These are phyloP conservation scores for Neuroterus valhalla DNA, from an alignment of 1,140 invertebrate species.

Conservation along the genomic window DNA sequence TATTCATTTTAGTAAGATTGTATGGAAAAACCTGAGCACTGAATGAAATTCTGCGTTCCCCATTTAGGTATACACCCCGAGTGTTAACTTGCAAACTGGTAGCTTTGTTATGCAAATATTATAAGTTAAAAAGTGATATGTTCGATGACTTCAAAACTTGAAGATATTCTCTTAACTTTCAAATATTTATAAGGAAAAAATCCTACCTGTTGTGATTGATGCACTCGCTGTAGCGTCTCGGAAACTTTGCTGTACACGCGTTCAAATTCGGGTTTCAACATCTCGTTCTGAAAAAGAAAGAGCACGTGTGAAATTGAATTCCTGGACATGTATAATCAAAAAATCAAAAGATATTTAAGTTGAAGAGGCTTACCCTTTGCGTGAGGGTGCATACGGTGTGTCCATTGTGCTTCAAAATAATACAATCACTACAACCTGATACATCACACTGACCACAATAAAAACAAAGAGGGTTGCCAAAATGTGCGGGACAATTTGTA, in stretches of 20 bases:
- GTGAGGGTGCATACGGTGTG: conserved; percentile 49
- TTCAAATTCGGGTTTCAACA: conserved; percentile 39
- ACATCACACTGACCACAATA: conserved; percentile 66
- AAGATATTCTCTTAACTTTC: no score
- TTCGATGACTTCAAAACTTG: no score
- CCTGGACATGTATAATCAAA: conserved; percentile 1
- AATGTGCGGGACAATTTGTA: conserved; percentile 48
- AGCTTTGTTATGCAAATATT: no score
- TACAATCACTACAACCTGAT: conserved; percentile 65
- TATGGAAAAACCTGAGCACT: no score
- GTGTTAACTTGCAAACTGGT: no score
- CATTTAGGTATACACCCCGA: no score
- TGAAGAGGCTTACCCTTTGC: conserved; percentile 52
- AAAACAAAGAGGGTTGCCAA: conserved; percentile 53
- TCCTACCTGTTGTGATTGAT: conserved; percentile 54
- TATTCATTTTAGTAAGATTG: no score
- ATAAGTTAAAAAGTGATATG: no score
- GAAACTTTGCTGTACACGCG: neutral
- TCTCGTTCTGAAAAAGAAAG: conserved; percentile 53
- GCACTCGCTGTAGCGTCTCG: conserved; percentile 36
- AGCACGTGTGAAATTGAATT: conserved; percentile 27
- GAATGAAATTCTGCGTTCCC: no score
- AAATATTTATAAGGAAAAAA: neutral
- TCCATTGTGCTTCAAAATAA: conserved; percentile 59
- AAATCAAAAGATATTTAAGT: conserved; percentile 30